A percentile compares a stretch with the other conserved stretches of the same genome.
phyloP scores from a whole-genome alignment of 2,113 vertebrate genomes.

The Corythaixoides concolor region DNA sequence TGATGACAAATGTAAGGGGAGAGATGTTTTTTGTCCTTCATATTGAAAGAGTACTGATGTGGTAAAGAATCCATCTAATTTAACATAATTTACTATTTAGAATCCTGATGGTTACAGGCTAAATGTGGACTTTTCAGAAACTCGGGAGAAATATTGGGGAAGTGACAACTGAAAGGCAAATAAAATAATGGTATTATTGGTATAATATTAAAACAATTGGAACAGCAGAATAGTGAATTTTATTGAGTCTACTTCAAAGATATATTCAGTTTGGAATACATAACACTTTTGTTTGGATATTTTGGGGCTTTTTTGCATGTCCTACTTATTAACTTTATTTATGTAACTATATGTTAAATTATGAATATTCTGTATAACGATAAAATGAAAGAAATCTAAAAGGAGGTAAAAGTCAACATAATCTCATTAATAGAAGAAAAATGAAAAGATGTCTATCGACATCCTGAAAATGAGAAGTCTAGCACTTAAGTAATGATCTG shows the following conservation, averaged over 20 bases:
- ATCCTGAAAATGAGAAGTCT: background rate
- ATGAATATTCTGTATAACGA: background rate
- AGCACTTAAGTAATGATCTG: background rate
- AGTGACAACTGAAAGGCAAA: background rate
- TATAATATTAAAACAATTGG: background rate
- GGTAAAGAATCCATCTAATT: background rate
- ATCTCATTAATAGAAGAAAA: background rate
- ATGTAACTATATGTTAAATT: background rate
- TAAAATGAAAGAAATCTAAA: background rate
- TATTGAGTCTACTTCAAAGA: background rate
- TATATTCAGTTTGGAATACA: background rate
- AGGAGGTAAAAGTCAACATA: background rate
- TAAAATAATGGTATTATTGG: background rate
- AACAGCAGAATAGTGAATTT: background rate
- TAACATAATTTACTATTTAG: background rate
- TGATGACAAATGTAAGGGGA: background rate
- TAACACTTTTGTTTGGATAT: background rate
- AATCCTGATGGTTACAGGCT: background rate
- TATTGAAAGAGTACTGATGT: background rate
- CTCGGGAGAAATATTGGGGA: background rate
- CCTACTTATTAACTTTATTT: background rate
- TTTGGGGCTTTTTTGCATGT: accelerated
- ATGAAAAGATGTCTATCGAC: background rate
- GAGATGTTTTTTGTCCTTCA: background rate
- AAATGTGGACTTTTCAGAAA: background rate